phyloP scores from a whole-genome alignment of 2,797 vertebrate species.

The Acipenser oxyrinchus region DNA sequence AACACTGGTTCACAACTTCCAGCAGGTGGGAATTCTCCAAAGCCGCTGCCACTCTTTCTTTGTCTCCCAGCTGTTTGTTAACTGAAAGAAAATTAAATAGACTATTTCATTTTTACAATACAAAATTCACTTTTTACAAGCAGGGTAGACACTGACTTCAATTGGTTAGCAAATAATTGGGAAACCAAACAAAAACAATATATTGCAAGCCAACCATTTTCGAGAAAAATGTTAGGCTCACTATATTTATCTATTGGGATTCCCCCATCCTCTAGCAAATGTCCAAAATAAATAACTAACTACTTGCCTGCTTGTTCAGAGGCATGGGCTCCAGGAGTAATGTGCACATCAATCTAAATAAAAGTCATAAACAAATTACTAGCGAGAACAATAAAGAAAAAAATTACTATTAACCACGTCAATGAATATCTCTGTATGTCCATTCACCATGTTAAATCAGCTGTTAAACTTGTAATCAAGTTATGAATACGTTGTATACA shows the following conservation, averaged over 20 bases:
- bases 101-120: background rate
- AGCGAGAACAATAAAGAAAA: background rate
- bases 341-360: constrained; percentile 83
- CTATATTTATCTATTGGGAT: background rate
- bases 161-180: background rate
- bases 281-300: background rate
- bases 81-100: constrained; percentile 50
- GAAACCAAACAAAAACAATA: too few relatives aligned
- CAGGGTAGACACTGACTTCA: background rate
- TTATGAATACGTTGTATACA: too few relatives aligned
- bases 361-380: constrained; percentile 3
- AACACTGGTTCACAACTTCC: constrained; percentile 95
- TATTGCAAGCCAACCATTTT: too few relatives aligned
- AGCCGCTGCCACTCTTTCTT: constrained; percentile 91
- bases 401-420: background rate
- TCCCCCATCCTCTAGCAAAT: background rate
- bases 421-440: constrained; percentile 18
- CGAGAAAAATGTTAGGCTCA: too few relatives aligned
- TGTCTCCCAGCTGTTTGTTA: constrained; percentile 95
- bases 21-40: constrained; percentile 89
- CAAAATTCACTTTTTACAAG: background rate
- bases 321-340: constrained; percentile 84
- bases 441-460: too few relatives aligned
- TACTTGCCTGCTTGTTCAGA: constrained; percentile 87
- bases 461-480: too few relatives aligned